A percentile compares a stretch with the other conserved stretches of the same genome.
Evolutionary conservation across 2,797 vertebrate genomes (phyloP).

Genomic region (Gymnodraco acuticeps): DNA sequence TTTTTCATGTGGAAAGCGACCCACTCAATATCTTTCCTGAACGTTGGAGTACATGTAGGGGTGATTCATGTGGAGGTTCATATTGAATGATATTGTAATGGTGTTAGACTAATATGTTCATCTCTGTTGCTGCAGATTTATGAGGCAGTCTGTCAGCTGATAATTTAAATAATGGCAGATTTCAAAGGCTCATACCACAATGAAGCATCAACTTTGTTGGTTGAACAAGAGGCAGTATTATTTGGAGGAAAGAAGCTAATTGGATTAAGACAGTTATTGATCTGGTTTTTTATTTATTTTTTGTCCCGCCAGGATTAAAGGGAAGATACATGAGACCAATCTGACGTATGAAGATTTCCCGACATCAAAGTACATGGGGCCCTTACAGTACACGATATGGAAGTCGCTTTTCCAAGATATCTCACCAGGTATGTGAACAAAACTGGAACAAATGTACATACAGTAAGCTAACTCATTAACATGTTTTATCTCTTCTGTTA

Average conservation of each 20-base stretch:
- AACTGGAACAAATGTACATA: background rate
- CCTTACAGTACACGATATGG: slow-evolving; percentile 98
- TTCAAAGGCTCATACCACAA: slow-evolving; percentile 37
- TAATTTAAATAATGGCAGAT: slow-evolving; percentile 44
- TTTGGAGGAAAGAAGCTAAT: slow-evolving; percentile 32
- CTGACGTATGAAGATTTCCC: slow-evolving; percentile 98
- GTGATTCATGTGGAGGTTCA: slow-evolving; percentile 58
- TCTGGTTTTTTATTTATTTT: slow-evolving; percentile 47
- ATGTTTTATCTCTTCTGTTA: too few relatives aligned
- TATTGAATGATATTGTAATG: slow-evolving; percentile 54
- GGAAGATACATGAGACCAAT: slow-evolving; percentile 97
- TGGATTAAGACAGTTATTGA: slow-evolving; percentile 50
- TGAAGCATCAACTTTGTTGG: background rate
- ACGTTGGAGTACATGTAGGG: slow-evolving; percentile 34
- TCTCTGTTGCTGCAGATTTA: slow-evolving; percentile 34
- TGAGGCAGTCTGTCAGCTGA: slow-evolving; percentile 43
- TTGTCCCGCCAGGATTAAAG: slow-evolving; percentile 90
- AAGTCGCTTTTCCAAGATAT: slow-evolving; percentile 98
- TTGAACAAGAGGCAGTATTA: slow-evolving; percentile 29
- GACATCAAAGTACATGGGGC: slow-evolving; percentile 97
- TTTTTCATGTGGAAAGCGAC: background rate
- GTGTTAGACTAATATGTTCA: slow-evolving; percentile 26
- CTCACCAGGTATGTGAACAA: slow-evolving; percentile 89
- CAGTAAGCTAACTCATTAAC: background rate
- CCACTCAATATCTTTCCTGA: slow-evolving; percentile 24